Conservation (phyloP, 2,113 vertebrate genomes). For the Fregetta grallaria region DNA sequence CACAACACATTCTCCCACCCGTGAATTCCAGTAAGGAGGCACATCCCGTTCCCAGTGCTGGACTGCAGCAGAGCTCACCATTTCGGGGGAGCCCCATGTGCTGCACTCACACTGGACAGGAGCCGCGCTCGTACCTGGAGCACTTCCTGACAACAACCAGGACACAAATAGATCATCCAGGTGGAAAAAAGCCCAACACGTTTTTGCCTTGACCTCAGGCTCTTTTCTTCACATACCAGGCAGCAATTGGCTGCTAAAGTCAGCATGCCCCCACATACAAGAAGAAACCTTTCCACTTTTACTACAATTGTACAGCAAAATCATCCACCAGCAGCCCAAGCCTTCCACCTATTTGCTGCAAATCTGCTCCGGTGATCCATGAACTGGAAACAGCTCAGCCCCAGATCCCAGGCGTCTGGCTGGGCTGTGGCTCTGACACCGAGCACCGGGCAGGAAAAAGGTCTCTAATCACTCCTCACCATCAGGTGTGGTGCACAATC, state of each 20-base stretch:
- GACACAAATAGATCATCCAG: neutral
- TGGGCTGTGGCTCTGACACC: neutral
- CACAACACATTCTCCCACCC: neutral
- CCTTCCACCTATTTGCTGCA: neutral
- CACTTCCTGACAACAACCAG: neutral
- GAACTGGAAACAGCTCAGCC: neutral
- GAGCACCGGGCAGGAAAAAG: neutral
- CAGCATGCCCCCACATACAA: fast-evolving
- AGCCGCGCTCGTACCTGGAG: fast-evolving
- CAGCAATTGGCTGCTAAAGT: neutral
- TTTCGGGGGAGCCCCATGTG: neutral
- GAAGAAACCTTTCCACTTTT: neutral
- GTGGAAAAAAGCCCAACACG: neutral
- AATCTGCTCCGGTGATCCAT: neutral
- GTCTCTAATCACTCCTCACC: neutral
- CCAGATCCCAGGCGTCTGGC: neutral
- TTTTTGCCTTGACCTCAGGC: neutral
- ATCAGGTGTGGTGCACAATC: neutral
- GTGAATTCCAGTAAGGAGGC: neutral
- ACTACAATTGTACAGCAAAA: neutral
- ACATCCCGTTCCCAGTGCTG: neutral
- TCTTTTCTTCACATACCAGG: neutral
- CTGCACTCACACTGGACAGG: neutral
- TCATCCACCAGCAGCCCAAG: neutral
- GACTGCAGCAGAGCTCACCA: neutral